These are phyloP conservation scores for Achroia grisella DNA, from an alignment of 1,140 invertebrate genomes.

Conservation along the genomic window DNA sequence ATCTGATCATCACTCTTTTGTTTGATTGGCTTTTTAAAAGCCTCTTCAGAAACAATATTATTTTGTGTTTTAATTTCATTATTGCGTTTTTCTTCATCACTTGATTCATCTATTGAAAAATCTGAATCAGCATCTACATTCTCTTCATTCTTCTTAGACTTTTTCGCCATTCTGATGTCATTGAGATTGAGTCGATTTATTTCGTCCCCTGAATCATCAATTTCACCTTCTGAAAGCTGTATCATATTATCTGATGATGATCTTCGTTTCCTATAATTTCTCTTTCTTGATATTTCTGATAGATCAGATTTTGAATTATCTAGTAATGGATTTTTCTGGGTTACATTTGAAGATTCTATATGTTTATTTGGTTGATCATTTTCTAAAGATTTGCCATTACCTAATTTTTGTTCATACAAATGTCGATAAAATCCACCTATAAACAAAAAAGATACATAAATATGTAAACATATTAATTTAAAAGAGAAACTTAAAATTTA, in stretches of 20 bases:
- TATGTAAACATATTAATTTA: not conserved
- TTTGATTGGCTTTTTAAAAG: not conserved
- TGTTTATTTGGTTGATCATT: constrained; percentile 4
- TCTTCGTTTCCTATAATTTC: constrained; percentile 76
- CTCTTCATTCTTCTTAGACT: constrained; percentile 65
- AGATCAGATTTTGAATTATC: not conserved
- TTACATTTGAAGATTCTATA: constrained; percentile 13
- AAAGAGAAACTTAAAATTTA: not conserved
- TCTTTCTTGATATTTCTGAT: constrained; percentile 27
- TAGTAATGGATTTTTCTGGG: no score
- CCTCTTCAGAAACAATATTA: not conserved
- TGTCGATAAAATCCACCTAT: constrained; percentile 92
- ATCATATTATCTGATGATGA: constrained; percentile 49
- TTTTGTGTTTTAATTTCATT: constrained; percentile 7
- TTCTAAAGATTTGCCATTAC: constrained; percentile 36
- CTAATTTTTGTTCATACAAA: constrained; percentile 86
- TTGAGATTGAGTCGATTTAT: constrained; percentile 53
- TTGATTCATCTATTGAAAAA: constrained; percentile 77
- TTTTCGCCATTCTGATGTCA: constrained; percentile 58
- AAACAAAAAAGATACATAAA: constrained; percentile 16
- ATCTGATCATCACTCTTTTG: constrained; percentile 10
- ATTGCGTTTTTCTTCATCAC: constrained; percentile 57
- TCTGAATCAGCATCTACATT: constrained; percentile 82
- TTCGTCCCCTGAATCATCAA: constrained; percentile 61
- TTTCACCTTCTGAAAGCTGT: constrained; percentile 58